Evolutionary conservation across 2,888 invertebrate genomes (phyloP), one percentile per base, ranked within the genome.

Genomic region (Tiliacea aurago): DNA sequence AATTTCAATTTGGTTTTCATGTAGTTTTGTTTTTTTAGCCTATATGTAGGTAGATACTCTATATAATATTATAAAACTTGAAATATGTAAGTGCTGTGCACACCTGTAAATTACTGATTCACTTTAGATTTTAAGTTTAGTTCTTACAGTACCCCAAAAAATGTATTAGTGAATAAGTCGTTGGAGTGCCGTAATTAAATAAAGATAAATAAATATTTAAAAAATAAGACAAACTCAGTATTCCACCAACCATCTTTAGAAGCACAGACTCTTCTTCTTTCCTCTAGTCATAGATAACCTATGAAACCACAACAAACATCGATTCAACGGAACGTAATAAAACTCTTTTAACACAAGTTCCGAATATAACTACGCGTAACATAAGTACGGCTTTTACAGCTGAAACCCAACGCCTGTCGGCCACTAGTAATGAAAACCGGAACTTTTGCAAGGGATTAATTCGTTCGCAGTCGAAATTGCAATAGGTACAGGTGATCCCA

Each of bases 371-470:
- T 73, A 58, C n/a, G 43, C 33, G 41, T 70, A 79, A 80, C 77
- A 75, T 51, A 70, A 73, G 70, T 59, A 62, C 62, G 51, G 71
- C 73, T 83, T 85, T 71, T 66, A 69, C 53, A 85, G 81, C 80
- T 77, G 55, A 81, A 84, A 77, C 76, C 80, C 76, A 70, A 70
- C 77, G 83, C 84, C 78, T 84, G 78, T 82, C 69, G 73, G 61
- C 83, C 84, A 84, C 76, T 83, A 84, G 86, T 91, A 91, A 90
- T 89, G 91, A 90, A 91, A 89, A 86, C 86, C 76, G 78, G 83
- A 93, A 92, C 90, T 92, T 90, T 91, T 87, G 84, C 88, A 80
- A 83, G 83, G 91, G 91, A 91, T 92, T 92, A 92, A 88, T 91
- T 88, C 85, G 84, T 82, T 78, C 80, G 37, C 77, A 66, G 55